These are phyloP conservation scores for Gasterosteus aculeatus DNA, from an alignment of 2,113 vertebrate species.

Conservation along the genomic window DNA sequence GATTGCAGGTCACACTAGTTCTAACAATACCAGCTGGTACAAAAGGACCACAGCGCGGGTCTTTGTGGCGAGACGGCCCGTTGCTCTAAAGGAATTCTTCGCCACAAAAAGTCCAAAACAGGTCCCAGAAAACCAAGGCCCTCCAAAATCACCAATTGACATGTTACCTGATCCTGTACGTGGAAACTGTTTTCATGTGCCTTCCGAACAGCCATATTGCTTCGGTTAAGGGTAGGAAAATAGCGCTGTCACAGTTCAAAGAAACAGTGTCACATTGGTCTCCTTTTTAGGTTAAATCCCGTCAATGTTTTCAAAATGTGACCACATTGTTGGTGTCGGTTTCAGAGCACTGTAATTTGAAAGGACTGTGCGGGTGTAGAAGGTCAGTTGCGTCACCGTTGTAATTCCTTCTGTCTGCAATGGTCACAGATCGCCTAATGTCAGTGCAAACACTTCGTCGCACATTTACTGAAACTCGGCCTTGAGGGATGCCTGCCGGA, in stretches of 20 bases:
- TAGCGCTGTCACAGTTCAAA: not conserved
- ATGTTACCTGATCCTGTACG: not conserved
- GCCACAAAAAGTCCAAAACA: not conserved
- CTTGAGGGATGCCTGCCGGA: conserved; percentile 27
- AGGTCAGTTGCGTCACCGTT: conserved; percentile 10
- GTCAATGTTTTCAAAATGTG: not conserved
- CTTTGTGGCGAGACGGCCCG: not conserved
- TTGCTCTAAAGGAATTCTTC: not conserved
- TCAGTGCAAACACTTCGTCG: conserved; percentile 32
- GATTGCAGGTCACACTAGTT: not conserved
- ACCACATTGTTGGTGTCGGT: conserved; percentile 4
- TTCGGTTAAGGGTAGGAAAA: not conserved
- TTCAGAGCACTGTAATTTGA: not conserved
- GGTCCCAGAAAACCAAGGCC: no score
- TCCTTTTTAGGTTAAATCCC: not conserved
- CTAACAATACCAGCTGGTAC: not conserved
- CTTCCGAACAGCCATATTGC: not conserved
- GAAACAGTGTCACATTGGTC: not conserved
- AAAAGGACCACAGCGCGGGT: not conserved
- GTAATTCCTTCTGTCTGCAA: conserved; percentile 1
- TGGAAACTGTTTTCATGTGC: not conserved
- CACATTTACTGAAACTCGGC: conserved; percentile 31
- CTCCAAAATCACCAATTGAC: no score
- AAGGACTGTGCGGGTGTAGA: not conserved
- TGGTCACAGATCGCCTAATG: conserved; percentile 36